Percentiles rank a stretch among this genome's conserved stretches.
Evolutionary conservation across 2,888 invertebrate species (phyloP).

Genomic region (Neelides folsomi): DNA sequence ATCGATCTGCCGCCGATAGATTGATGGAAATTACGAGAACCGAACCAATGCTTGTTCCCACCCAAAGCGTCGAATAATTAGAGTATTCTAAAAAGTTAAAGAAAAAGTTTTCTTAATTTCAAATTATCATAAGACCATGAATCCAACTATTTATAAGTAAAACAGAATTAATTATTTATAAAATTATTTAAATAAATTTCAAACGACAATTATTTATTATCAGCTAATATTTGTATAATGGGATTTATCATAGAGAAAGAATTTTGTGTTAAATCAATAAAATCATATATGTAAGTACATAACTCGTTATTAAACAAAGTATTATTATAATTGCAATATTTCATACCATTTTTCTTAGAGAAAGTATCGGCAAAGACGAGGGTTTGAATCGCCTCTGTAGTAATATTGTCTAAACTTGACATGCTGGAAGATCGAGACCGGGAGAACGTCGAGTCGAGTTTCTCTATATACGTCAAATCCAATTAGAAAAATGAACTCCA

Average conservation of each 20-base stretch:
- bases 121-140: no score
- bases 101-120: no score
- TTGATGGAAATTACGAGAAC: constrained; percentile 83
- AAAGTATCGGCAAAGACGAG: constrained; percentile 91
- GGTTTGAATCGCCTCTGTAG: constrained; percentile 88
- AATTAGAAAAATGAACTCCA: no score
- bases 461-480: constrained; percentile 49
- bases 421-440: constrained; percentile 93
- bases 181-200: no score
- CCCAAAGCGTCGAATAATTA: constrained; percentile 62
- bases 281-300: no score
- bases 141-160: neutral
- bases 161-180: no score
- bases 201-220: no score
- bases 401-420: constrained; percentile 94
- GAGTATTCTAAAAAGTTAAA: neutral
- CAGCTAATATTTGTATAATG: no score
- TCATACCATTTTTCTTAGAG: constrained; percentile 80
- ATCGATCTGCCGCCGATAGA: constrained; percentile 54
- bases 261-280: no score
- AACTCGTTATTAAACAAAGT: no score
- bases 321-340: neutral
- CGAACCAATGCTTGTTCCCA: constrained; percentile 93
- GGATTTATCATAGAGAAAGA: no score
- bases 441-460: constrained; percentile 91